Base-by-base conservation (phyloP, 1,140 invertebrate species). In the Lepidotrigona ventralis region DNA sequence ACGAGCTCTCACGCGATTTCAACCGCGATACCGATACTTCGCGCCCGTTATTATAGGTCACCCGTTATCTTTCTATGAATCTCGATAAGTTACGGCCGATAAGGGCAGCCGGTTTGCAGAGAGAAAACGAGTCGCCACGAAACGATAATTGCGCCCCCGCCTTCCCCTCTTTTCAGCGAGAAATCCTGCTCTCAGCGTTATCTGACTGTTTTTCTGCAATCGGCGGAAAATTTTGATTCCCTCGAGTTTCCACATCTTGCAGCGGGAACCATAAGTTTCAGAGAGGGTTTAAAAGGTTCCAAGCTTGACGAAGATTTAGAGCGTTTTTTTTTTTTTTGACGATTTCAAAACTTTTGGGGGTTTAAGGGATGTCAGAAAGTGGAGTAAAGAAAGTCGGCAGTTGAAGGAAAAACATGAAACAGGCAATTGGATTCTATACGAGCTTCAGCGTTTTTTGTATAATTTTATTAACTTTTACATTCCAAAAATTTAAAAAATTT, bases 1-100 rank as follows among this genome's bases (percentile, higher is more conserved):
- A 66, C 71, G 54, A 39, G 54, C 75, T 83, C 81, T 66, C 81
- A 83, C 81, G 81, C 72, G 69, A 75, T 72, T 66, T 64, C 81
- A 58, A 68, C 66, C 60, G 29, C 75, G 81, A 84, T 63, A 76
- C 74, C 51, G 76, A 79, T 73, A 79, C 82, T 39, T 73, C 58
- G 23, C 66, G 73, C 76, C 74, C 81, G 84, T 85, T 88, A 88
- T 89, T 89, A 87, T 86, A 73, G 81, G 83, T 80, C 82, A 56
- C 39, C 39, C 73, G 84, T 81, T 89, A 71, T 86, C 82, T 73
- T 76, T 68, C 60, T 70, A 73, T 56, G 77, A 83, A 83, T 83
- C 82, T 83, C 66, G 82, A 83, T 83, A 79, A 79, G 26, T 63
- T 14, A 11, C 29, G 2, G 9, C 1, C 60, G 82, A 83, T 79